Conservation (phyloP, 2,797 vertebrate genomes). For the Cryptoblepharus egeriae region DNA sequence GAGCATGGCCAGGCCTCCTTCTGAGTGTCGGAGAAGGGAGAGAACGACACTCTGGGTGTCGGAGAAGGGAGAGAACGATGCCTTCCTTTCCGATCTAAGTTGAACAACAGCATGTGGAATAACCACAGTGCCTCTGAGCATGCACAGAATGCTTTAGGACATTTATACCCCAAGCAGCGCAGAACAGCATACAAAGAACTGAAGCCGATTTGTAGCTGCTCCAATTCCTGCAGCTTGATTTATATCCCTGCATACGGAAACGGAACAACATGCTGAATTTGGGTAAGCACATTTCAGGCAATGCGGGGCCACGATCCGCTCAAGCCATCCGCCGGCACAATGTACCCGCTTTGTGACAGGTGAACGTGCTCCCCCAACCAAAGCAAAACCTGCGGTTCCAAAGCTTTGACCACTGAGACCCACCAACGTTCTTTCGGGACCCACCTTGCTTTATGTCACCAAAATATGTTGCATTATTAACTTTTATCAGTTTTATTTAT, state of each 20-base stretch:
- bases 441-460: no score
- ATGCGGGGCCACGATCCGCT: slow-evolving; percentile 38
- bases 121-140: not conserved
- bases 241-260: slow-evolving; percentile 5
- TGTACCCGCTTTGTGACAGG: slow-evolving; percentile 38
- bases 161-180: not conserved
- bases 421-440: no score
- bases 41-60: not conserved
- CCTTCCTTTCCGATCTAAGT: not conserved
- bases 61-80: not conserved
- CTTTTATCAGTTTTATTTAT: no score
- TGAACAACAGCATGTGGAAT: not conserved
- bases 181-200: not conserved
- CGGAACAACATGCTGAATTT: slow-evolving; percentile 20
- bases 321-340: slow-evolving; percentile 54
- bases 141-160: not conserved
- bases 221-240: slow-evolving; percentile 2
- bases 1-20: accelerated
- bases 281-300: slow-evolving; percentile 60
- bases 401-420: no score
- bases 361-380: slow-evolving; percentile 47
- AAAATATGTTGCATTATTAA: no score
- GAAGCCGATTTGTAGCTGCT: not conserved
- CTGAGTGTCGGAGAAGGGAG: not conserved
- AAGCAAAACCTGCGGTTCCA: slow-evolving; percentile 48